Base-by-base conservation (phyloP, 2,888 invertebrate species). In the Dichetophora obliterata region DNA sequence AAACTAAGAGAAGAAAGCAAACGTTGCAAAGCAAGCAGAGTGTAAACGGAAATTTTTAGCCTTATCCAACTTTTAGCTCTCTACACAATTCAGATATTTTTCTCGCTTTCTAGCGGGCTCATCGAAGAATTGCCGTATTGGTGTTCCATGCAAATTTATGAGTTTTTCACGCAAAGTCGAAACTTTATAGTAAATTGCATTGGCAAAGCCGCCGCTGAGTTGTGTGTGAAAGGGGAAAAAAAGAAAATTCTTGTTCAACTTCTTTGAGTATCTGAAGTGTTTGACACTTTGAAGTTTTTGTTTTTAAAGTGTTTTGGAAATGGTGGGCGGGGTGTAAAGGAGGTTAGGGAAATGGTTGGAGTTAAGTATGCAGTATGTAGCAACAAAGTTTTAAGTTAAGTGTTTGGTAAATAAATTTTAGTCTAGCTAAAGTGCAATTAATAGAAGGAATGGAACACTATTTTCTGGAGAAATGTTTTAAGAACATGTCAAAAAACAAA, bases 81-180 rank as follows among this genome's bases (percentile, higher is more conserved):
- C 43, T 31, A 43, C 43, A 43, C 43, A 43, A 11, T 43, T 43
- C 43, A 43, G 14, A 43, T 43, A 43, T 43, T 43, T 43, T 43
- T 43, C 14, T 43, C 2, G 6, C 43, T 43, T 43, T 43, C 43
- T 43, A 43, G 11, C 43, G 43, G 1, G 37, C 43, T 43, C 43
- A 43, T 43, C 43, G 43, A 43, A 43, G 43, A 11, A 43, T 43
- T 43, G 43, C 11, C 54, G 54, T 19, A 54, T 54, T 37, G 19
- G 48, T 24, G 52, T 52, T 24, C 50, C 14, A 70, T 70, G 52
- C 70, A 70, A 54, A 70, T 70, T 70, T 70, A 70, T 54, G 70
- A 66, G 63, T 34, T 63, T 34, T 34, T 63, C n/a, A n/a, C 63
- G 8, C 63, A 63, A 63, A 63, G n/a, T 63, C n/a, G 50, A 68